These are phyloP conservation scores for Actinia equina DNA, from an alignment of 64 coral and sea anemone species.

Conservation along the genomic window DNA sequence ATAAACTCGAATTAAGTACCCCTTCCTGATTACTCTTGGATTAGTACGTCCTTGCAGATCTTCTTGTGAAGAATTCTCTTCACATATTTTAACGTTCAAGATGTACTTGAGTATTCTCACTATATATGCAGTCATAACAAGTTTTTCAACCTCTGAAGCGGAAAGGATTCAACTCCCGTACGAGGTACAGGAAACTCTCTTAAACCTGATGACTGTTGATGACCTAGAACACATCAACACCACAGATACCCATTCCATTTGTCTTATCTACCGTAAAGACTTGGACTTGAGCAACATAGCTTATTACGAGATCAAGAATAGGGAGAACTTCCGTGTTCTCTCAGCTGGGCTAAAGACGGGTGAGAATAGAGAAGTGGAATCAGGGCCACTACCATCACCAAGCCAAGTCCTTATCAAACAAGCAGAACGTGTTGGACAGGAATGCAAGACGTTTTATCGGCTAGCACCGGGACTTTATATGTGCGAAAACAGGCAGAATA, in stretches of 20 bases:
- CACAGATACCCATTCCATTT: not conserved
- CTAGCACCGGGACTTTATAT: conserved; percentile 20
- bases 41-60: not conserved
- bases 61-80: not conserved
- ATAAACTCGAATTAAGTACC: too few species aligned
- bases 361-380: not conserved
- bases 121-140: not conserved
- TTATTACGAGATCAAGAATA: not conserved
- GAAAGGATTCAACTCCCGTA: not conserved
- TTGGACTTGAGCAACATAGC: not conserved
- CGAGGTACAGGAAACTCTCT: not conserved
- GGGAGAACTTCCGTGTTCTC: not conserved
- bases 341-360: not conserved
- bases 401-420: not conserved
- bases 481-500: conserved; percentile 17
- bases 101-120: not conserved
- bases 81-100: not conserved
- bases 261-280: not conserved
- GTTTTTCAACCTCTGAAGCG: not conserved
- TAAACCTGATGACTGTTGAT: not conserved
- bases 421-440: conserved; percentile 13
- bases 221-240: not conserved
- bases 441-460: conserved; percentile 8
- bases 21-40: not conserved
- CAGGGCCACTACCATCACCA: not conserved